These are phyloP conservation scores for Sceloporus undulatus DNA, from an alignment of 2,113 vertebrate species.

Conservation along the genomic window DNA sequence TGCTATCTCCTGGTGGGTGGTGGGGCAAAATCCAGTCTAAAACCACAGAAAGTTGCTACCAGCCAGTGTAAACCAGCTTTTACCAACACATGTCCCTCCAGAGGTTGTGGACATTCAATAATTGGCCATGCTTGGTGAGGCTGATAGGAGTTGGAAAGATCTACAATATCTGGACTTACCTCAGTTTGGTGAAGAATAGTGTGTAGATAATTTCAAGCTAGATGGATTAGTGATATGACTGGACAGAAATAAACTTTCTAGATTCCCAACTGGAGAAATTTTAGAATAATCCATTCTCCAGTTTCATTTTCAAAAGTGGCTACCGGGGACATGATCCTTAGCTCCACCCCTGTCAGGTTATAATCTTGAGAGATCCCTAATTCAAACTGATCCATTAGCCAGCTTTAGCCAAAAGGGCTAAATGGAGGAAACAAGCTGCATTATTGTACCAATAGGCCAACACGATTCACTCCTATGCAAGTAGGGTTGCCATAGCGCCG, in stretches of 20 bases:
- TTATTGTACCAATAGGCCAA: not conserved
- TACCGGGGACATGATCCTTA: not conserved
- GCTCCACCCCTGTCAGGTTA: not conserved
- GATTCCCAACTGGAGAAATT: not conserved
- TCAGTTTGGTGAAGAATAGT: not conserved
- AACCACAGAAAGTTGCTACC: not conserved
- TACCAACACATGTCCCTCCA: not conserved
- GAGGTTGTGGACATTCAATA: not conserved
- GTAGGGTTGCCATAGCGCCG: too few species aligned
- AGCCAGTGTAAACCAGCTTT: not conserved
- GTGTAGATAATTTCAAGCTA: not conserved
- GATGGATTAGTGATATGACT: not conserved
- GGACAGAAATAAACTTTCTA: not conserved
- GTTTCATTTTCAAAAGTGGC: not conserved
- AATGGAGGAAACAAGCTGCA: not conserved
- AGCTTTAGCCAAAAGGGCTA: not conserved
- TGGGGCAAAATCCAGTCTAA: not conserved
- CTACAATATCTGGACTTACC: not conserved
- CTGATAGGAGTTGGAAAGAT: not conserved
- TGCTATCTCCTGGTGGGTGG: not conserved
- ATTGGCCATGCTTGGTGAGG: not conserved
- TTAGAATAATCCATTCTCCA: too few species aligned
- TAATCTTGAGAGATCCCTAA: too few species aligned
- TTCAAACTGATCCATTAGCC: not conserved
- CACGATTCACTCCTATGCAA: not conserved